A percentile compares a stretch with the other conserved stretches of the same genome.
These are phyloP conservation scores for Pipistrellus nathusii DNA, from an alignment of 2,797 vertebrate genomes.

Conservation along the genomic window DNA sequence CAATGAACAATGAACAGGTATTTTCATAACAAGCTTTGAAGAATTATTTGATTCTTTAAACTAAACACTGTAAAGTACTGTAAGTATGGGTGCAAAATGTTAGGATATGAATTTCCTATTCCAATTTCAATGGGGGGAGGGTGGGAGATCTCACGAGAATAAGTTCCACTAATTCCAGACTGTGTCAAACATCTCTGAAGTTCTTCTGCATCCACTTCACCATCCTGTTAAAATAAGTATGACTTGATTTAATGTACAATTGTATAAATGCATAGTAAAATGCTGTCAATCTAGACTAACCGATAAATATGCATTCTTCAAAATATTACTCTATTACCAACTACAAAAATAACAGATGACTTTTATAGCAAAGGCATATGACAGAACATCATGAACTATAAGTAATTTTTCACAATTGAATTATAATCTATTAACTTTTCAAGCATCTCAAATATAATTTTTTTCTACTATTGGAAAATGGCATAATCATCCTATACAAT, in stretches of 20 bases:
- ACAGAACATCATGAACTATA: not conserved
- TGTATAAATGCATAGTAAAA: constrained; percentile 47
- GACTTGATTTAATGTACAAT: not conserved
- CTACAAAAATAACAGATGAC: constrained; percentile 14
- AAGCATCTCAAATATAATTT: constrained; percentile 24
- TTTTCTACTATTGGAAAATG: not conserved
- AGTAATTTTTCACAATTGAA: constrained; percentile 34
- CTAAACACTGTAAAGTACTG: not conserved
- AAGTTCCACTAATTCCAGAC: constrained; percentile 92
- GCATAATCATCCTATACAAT: not conserved
- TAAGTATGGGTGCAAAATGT: not conserved
- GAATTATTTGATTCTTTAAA: constrained; percentile 5
- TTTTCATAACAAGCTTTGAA: not conserved
- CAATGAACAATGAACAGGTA: not conserved
- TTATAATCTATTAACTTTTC: not conserved
- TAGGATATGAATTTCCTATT: constrained; percentile 36
- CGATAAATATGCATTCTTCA: constrained; percentile 30
- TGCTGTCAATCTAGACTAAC: not conserved
- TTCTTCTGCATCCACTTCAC: constrained; percentile 93
- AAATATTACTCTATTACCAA: constrained; percentile 43
- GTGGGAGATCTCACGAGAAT: constrained; percentile 89
- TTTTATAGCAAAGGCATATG: not conserved
- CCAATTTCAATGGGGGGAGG: not conserved
- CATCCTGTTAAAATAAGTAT: constrained; percentile 87
- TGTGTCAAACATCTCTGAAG: constrained; percentile 94